A percentile compares a stretch with the other conserved stretches of the same genome.
Conservation (phyloP, 2,888 invertebrate species). For the Lepidochitona cinerea region DNA sequence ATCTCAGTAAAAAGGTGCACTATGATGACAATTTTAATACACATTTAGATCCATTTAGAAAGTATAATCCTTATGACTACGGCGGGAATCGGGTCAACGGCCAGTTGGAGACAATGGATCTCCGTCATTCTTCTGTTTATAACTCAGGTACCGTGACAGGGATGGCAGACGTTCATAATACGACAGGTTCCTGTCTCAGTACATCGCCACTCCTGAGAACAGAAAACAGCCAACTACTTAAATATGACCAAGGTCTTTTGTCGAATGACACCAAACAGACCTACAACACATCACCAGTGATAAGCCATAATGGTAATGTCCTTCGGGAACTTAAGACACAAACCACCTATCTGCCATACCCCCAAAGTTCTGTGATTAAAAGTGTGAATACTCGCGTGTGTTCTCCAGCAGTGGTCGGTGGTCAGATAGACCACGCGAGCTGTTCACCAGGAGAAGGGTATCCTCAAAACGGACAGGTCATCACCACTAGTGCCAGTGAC, state of each 20-base stretch:
- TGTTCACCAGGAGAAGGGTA: background rate
- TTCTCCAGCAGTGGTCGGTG: slow-evolving; percentile 30
- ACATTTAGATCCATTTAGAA: slow-evolving; percentile 54
- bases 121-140: slow-evolving; percentile 52
- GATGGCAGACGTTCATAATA: slow-evolving; percentile 37
- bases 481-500: background rate
- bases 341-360: background rate
- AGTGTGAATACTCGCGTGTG: slow-evolving; percentile 40
- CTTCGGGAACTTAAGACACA: background rate
- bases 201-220: background rate
- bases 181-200: slow-evolving; percentile 38
- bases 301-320: background rate
- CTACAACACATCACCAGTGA: slow-evolving; percentile 5
- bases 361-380: slow-evolving; percentile 53
- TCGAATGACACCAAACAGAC: slow-evolving; percentile 21
- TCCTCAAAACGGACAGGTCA: background rate
- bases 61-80: slow-evolving; percentile 53
- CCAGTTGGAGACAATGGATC: slow-evolving; percentile 55
- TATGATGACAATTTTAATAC: slow-evolving; percentile 57
- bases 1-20: slow-evolving; percentile 63
- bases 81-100: slow-evolving; percentile 52
- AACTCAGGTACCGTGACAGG: slow-evolving; percentile 43
- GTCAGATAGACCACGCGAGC: slow-evolving; percentile 31
- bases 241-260: background rate
- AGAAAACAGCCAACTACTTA: background rate